Evolutionary conservation across 2,888 invertebrate genomes (phyloP), one percentile per base, ranked within the genome.

Genomic region (Mythimna lalbum): DNA sequence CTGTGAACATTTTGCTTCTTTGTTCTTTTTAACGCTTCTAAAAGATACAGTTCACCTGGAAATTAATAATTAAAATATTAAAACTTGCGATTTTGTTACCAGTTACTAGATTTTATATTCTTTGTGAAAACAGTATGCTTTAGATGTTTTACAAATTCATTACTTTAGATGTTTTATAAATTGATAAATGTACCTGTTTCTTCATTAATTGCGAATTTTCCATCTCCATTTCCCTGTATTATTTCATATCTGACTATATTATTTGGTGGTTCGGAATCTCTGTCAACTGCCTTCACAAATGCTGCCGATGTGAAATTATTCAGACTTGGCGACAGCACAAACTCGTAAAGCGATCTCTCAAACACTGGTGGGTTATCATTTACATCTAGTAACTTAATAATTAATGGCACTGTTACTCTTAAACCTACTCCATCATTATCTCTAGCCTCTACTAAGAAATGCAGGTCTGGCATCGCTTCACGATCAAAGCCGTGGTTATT

Each of bases 351-450:
- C 61, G 97, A 95, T 89, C 97, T 97, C 81, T 98, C 98, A 90
- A 99, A 99, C 76, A 97, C 95, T 52, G 99, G 99, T 68, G 97
- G 96, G 94, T 99, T 97, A 94, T 99, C 99, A 92, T 99, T 99
- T 69, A 98, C 97, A 94, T 97, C 97, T 87, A 98, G 94, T 82
- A 99, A 94, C 94, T 97, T 97, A 87, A 98, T 97, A 84, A 97
- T 96, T 83, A 98, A 96, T 86, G 97, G 97, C 86, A 98, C 97
- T 81, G 97, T 97, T 57, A 98, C 97, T 85, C 97, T 96, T 90
- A 98, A 97, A 71, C 98, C 98, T 86, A 97, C 96, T 66, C 98
- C 98, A 86, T 98, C 97, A 90, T 98, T 98, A 94, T 99, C 99
- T 81, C 98, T 97, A 76, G 99, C 99, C 96, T 98, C 98, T 77